phyloP scores from a whole-genome alignment of 2,113 vertebrate genomes.

The Pipra filicauda region DNA sequence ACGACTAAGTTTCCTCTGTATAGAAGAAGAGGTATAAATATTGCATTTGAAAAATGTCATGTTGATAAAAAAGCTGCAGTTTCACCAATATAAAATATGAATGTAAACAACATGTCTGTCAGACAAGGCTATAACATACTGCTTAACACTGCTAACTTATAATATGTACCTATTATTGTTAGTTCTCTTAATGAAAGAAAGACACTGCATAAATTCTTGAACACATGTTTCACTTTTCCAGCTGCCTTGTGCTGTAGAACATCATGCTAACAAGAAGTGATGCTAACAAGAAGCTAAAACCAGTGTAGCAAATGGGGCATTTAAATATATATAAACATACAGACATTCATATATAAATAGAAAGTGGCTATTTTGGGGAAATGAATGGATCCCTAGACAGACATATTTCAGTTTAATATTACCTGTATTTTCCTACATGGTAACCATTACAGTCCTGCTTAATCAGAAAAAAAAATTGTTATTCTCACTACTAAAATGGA shows the following conservation, averaged over 20 bases:
- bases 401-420: conserved; percentile 75
- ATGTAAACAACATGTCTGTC: conserved; percentile 74
- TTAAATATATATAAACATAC: conserved; percentile 81
- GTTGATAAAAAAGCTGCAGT: conserved; percentile 67
- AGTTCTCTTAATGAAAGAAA: conserved; percentile 79
- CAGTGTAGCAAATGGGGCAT: conserved; percentile 79
- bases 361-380: conserved; percentile 69
- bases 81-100: conserved; percentile 70
- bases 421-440: conserved; percentile 71
- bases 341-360: conserved; percentile 74
- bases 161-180: conserved; percentile 74
- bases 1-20: conserved; percentile 48
- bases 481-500: conserved; percentile 32
- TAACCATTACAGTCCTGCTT: conserved; percentile 63
- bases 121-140: conserved; percentile 66
- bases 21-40: conserved; percentile 69
- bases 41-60: conserved; percentile 54
- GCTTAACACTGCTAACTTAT: conserved; percentile 68
- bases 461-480: conserved; percentile 23
- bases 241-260: conserved; percentile 75
- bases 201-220: conserved; percentile 82
- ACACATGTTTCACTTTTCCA: conserved; percentile 75
- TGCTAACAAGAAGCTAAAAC: conserved; percentile 81
- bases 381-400: conserved; percentile 76
- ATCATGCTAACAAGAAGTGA: conserved; percentile 83